Evolutionary conservation across 2,888 invertebrate species (phyloP).

Genomic region (Oscheius sp.): DNA sequence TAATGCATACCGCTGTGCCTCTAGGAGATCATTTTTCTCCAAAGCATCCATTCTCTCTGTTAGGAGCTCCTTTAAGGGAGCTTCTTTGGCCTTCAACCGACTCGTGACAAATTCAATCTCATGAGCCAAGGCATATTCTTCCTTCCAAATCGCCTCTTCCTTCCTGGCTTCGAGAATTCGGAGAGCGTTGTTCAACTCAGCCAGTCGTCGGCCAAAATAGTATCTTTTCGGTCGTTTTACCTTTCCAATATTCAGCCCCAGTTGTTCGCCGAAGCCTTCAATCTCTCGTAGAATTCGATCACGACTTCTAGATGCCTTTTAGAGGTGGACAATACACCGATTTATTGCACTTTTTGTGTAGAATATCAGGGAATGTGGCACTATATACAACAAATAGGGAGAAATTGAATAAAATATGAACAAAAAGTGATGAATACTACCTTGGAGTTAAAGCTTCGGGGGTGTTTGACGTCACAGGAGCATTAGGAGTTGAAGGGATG

Average conservation of each 20-base stretch:
- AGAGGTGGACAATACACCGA: neutral
- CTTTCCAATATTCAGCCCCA: slow-evolving; percentile 3
- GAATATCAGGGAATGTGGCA: neutral
- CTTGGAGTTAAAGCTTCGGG: slow-evolving; percentile 14
- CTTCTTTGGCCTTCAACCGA: slow-evolving; percentile 36
- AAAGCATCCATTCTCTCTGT: slow-evolving; percentile 43
- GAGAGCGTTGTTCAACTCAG: slow-evolving; percentile 44
- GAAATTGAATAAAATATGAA: neutral
- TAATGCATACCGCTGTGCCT: slow-evolving; percentile 40
- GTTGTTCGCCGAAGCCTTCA: slow-evolving; percentile 14
- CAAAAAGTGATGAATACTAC: neutral
- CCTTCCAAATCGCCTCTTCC: slow-evolving; percentile 44
- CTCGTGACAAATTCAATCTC: slow-evolving; percentile 37
- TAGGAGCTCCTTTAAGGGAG: slow-evolving; percentile 40
- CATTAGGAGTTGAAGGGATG: neutral
- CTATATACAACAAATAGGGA: neutral
- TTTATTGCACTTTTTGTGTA: neutral
- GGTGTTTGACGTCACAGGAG: neutral
- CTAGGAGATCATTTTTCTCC: slow-evolving; percentile 35
- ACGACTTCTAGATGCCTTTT: slow-evolving; percentile 32
- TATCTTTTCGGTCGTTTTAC: slow-evolving; percentile 4
- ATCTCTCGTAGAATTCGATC: slow-evolving; percentile 39
- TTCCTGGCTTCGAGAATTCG: slow-evolving; percentile 37
- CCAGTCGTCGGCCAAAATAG: slow-evolving; percentile 41
- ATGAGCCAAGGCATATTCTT: slow-evolving; percentile 42